These are phyloP conservation scores for Lathamus discolor DNA, from an alignment of 2,113 vertebrate genomes.

Conservation along the genomic window DNA sequence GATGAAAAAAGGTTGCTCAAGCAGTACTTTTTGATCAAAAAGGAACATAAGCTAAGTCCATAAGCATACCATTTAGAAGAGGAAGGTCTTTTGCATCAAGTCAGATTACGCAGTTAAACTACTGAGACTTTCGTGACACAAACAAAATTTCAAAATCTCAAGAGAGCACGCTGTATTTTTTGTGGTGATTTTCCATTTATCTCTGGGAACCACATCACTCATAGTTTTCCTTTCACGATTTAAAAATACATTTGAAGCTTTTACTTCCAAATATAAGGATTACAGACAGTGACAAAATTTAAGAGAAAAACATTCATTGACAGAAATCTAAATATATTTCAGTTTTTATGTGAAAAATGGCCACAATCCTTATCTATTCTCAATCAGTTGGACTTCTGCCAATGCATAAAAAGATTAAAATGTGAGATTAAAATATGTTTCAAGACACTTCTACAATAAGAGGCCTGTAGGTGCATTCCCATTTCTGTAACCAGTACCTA, in stretches of 20 bases:
- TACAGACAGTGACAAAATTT: neutral
- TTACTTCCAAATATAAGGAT: neutral
- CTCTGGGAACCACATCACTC: neutral
- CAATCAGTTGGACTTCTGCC: neutral
- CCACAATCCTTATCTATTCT: neutral
- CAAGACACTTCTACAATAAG: neutral
- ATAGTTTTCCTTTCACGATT: neutral
- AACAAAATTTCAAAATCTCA: neutral
- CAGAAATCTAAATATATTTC: neutral
- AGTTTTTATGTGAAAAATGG: neutral
- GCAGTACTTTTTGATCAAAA: neutral
- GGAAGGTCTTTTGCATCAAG: neutral
- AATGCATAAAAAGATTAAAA: neutral
- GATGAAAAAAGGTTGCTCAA: neutral
- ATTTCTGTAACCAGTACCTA: neutral
- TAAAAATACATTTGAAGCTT: neutral
- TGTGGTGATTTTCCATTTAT: neutral
- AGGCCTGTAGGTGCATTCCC: neutral
- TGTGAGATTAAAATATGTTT: neutral
- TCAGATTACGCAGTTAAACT: neutral
- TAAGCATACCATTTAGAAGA: neutral
- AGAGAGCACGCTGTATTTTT: neutral
- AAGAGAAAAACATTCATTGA: neutral
- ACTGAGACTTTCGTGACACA: neutral
- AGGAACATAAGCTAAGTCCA: neutral